A percentile compares a stretch with the other conserved stretches of the same genome.
These are phyloP conservation scores for Tetanocera ferruginea DNA, from an alignment of 2,888 invertebrate genomes.

Conservation along the genomic window DNA sequence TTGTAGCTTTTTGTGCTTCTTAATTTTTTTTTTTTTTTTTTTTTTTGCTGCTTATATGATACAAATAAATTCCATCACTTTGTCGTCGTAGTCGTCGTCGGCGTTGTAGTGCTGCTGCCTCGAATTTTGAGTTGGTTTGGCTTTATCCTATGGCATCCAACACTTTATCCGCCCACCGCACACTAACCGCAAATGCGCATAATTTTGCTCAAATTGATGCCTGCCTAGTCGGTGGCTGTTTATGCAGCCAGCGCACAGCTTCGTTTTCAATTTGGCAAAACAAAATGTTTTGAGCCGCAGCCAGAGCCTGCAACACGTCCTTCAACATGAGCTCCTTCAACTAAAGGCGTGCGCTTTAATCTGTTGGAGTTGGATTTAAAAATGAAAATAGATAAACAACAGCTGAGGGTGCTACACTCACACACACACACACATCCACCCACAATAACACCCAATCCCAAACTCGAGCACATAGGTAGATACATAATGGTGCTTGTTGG, in stretches of 20 bases:
- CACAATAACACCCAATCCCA: neutral
- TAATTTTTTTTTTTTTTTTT: constrained; percentile 31
- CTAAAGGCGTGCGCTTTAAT: constrained; percentile 43
- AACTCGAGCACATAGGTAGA: constrained; percentile 20
- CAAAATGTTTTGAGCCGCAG: constrained; percentile 36
- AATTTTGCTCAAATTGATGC: constrained; percentile 44
- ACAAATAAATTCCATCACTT: constrained; percentile 39
- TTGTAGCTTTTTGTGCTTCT: constrained; percentile 47
- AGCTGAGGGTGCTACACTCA: neutral
- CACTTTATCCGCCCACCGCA: too few relatives aligned
- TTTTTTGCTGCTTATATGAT: neutral
- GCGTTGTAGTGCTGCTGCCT: neutral
- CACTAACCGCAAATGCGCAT: constrained; percentile 50
- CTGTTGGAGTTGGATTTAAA: constrained; percentile 44
- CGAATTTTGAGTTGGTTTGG: too few relatives aligned
- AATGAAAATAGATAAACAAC: constrained; percentile 27
- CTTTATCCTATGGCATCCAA: too few relatives aligned
- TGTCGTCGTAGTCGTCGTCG: constrained; percentile 26
- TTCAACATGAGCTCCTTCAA: neutral
- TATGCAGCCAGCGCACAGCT: neutral
- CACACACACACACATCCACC: neutral
- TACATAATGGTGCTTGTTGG: constrained; percentile 35
- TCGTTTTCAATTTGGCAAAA: constrained; percentile 51
- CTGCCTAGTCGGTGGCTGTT: neutral
- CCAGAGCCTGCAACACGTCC: neutral